Conservation (phyloP, 2,888 invertebrate species). For the Lycia hirtaria region DNA sequence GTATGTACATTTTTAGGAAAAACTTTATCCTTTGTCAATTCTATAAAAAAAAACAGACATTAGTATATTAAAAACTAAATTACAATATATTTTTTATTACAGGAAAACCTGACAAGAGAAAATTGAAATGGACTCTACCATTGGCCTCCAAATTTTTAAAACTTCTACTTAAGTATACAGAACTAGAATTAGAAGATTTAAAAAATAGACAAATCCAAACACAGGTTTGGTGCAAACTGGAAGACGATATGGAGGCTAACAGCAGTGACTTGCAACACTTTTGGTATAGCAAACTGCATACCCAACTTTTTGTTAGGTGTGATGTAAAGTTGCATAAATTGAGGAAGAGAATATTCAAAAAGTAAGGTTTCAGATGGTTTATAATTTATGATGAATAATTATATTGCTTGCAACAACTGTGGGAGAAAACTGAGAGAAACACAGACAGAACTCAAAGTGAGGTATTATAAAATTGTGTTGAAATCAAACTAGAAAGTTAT, state of each 20-base stretch:
- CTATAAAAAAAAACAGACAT: neutral
- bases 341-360: constrained; percentile 56
- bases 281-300: constrained; percentile 67
- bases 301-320: constrained; percentile 65
- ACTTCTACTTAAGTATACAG: constrained; percentile 57
- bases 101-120: constrained; percentile 58
- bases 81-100: constrained; percentile 24
- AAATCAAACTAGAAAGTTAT: too few species aligned
- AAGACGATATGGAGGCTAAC: constrained; percentile 58
- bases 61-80: neutral
- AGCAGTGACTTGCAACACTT: constrained; percentile 57
- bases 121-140: constrained; percentile 61
- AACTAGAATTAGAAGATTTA: constrained; percentile 57
- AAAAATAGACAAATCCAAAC: constrained; percentile 62
- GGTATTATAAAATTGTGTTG: too few species aligned
- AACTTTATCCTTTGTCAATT: neutral
- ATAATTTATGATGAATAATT: too few species aligned
- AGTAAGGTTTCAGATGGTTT: constrained; percentile 51
- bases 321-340: constrained; percentile 60
- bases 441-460: too few species aligned
- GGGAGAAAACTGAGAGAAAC: too few species aligned
- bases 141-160: constrained; percentile 62
- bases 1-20: too few species aligned
- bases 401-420: too few species aligned
- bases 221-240: constrained; percentile 62